These are phyloP conservation scores for Heliconius melpomene DNA, from an alignment of 1,140 invertebrate species.

Conservation along the genomic window DNA sequence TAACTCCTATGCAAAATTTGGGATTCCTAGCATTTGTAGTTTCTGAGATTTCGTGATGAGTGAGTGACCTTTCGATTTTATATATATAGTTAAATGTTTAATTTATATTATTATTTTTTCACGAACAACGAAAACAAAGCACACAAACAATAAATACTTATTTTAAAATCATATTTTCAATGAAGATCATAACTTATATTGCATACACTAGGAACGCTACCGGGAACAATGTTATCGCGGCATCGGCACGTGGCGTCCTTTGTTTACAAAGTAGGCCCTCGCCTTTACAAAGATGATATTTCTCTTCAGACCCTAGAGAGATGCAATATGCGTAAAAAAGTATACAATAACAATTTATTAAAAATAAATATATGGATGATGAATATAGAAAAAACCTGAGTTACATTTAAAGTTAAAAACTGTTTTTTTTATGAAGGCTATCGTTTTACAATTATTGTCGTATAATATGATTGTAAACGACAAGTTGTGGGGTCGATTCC, in stretches of 20 bases:
- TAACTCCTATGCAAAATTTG: no score
- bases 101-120: no score
- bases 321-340: neutral
- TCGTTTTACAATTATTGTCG: neutral
- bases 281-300: neutral
- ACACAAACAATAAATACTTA: neutral
- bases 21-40: no score
- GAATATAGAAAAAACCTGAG: neutral
- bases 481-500: no score
- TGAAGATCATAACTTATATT: conserved; percentile 4
- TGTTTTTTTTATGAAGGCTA: neutral
- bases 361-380: neutral
- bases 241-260: conserved; percentile 61
- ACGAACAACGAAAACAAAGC: neutral
- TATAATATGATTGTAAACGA: no score
- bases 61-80: no score
- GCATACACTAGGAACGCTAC: conserved; percentile 12
- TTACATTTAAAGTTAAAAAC: neutral
- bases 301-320: neutral
- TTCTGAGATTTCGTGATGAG: no score
- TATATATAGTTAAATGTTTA: neutral
- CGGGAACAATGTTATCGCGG: conserved; percentile 45
- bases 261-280: conserved; percentile 43
- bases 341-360: neutral
- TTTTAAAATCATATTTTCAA: conserved; percentile 1